Conservation (phyloP, 2,888 invertebrate genomes). For the Tetranychus piercei region DNA sequence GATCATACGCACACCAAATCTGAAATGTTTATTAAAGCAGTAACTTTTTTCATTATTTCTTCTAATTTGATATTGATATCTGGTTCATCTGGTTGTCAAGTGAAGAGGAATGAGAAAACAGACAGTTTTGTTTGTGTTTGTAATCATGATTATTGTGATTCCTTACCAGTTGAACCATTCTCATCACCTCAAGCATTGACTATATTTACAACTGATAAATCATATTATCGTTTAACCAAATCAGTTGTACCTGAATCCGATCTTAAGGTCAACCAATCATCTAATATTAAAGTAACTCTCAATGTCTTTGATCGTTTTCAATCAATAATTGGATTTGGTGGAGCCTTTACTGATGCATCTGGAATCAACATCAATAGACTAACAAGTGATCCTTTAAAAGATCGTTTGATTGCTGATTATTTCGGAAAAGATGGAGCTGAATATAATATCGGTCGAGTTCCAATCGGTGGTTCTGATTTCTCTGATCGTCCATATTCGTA, state of each 20-base stretch:
- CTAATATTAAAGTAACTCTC: not conserved
- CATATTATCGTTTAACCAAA: not conserved
- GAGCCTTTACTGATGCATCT: slow-evolving; percentile 44
- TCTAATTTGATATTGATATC: not conserved
- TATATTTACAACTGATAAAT: not conserved
- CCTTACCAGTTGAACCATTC: not conserved
- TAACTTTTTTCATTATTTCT: too few species aligned
- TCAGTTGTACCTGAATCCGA: not conserved
- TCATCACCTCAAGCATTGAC: not conserved
- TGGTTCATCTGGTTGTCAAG: not conserved
- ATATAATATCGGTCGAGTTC: slow-evolving; percentile 47
- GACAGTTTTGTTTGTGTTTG: slow-evolving; percentile 6
- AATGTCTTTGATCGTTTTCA: not conserved
- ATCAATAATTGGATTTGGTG: slow-evolving; percentile 9
- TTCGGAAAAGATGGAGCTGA: slow-evolving; percentile 37
- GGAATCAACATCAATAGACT: slow-evolving; percentile 53
- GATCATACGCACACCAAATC: too few species aligned
- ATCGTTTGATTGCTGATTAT: slow-evolving; percentile 39
- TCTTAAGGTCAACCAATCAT: not conserved
- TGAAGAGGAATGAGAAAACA: not conserved
- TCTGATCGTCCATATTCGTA: slow-evolving; percentile 63
- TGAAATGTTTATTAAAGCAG: too few species aligned
- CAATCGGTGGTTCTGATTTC: slow-evolving; percentile 66
- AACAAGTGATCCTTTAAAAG: slow-evolving; percentile 37
- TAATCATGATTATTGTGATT: not conserved